A percentile compares a stretch with the other conserved stretches of the same genome.
Evolutionary conservation across 2,888 invertebrate genomes (phyloP).

Genomic region (Molanna angustata): DNA sequence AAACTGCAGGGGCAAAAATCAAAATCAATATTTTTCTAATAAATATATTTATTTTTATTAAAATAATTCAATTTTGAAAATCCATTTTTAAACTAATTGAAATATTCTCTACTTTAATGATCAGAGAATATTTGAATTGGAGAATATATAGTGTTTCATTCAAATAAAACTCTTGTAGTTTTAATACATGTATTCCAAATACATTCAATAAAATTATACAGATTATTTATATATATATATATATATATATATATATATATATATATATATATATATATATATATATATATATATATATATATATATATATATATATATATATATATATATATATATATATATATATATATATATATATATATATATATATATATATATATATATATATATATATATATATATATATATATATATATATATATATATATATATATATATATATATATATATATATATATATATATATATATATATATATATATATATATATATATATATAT

Average conservation of each 20-base stretch:
- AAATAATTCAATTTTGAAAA: too few relatives aligned
- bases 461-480: neutral
- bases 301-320: neutral
- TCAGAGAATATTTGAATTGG: too few relatives aligned
- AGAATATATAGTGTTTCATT: too few relatives aligned
- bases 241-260: neutral
- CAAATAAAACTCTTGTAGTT: too few relatives aligned
- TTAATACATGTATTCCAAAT: too few relatives aligned
- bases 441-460: neutral
- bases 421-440: neutral
- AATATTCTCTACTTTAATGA: too few relatives aligned
- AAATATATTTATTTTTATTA: too few relatives aligned
- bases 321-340: neutral
- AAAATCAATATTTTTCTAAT: too few relatives aligned
- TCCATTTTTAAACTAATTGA: too few relatives aligned
- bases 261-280: neutral
- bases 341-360: neutral
- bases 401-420: neutral
- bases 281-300: neutral
- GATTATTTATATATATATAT: neutral
- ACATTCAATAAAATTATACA: too few relatives aligned
- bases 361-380: neutral
- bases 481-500: neutral
- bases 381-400: neutral
- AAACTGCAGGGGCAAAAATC: too few relatives aligned